phyloP scores from a whole-genome alignment of 2,888 invertebrate genomes.

The Willowsia nigromaculata region DNA sequence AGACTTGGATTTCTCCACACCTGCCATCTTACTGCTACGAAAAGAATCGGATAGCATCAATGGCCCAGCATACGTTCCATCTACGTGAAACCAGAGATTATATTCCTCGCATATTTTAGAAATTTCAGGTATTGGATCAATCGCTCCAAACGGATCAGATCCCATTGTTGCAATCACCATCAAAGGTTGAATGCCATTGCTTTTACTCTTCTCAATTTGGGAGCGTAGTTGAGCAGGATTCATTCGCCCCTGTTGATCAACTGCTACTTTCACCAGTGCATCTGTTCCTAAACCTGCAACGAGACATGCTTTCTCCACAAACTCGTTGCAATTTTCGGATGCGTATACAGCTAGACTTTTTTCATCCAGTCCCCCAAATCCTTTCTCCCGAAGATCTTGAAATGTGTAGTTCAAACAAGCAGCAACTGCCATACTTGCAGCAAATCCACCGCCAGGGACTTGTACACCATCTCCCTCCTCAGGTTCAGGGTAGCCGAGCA shows the following conservation, averaged over 20 bases:
- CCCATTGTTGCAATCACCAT: constrained; percentile 61
- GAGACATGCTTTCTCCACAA: constrained; percentile 45
- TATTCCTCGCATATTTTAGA: constrained; percentile 22
- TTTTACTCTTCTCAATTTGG: background rate
- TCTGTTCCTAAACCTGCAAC: constrained; percentile 39
- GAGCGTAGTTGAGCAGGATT: background rate
- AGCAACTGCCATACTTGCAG: constrained; percentile 30
- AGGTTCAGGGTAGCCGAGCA: constrained; percentile 54
- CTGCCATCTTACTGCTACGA: constrained; percentile 10
- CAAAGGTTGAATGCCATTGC: constrained; percentile 4
- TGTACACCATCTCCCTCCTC: constrained; percentile 45
- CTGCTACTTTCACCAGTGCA: constrained; percentile 11
- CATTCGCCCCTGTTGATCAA: constrained; percentile 42
- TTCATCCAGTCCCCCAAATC: background rate
- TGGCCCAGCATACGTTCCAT: constrained; percentile 52
- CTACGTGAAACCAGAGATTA: constrained; percentile 56
- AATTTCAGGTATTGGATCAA: constrained; percentile 39
- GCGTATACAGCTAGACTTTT: background rate
- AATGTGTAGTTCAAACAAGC: constrained; percentile 28
- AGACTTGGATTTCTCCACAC: constrained; percentile 26
- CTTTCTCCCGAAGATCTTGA: constrained; percentile 17
- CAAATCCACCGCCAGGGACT: constrained; percentile 40
- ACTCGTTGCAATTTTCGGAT: constrained; percentile 40
- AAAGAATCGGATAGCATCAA: constrained; percentile 38
- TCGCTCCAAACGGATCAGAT: constrained; percentile 42